Evolutionary conservation across 1,140 invertebrate genomes (phyloP), one percentile per base, ranked within the genome.

Genomic region (Macrocentrus cingulum): DNA sequence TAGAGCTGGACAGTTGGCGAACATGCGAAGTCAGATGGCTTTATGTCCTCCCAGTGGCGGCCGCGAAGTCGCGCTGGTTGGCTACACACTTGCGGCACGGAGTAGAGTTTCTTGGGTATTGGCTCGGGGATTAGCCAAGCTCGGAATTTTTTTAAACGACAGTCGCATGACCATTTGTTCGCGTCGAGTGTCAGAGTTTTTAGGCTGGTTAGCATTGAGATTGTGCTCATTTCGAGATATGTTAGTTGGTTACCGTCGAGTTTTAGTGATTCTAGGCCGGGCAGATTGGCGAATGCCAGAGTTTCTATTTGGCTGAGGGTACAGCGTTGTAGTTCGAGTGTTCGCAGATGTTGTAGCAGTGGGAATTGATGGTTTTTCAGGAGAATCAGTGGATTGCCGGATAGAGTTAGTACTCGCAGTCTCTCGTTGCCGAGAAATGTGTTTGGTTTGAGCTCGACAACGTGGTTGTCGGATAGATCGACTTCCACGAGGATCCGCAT

Each of bases 151-250:
- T 91, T 85, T 44, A 95, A 73, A 45, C 88, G 83, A 75, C 93
- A 95, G 68, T 95, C 92, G 74, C 93, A 95, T 59, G 82, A 83
- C 93, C 93, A 95, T 11, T 88, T 90, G 70, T 95, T 95, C n/a
- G 89, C 88, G 57, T 92, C 88, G 20, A 95, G 72, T 3, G 85
- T 84, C 1, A 94, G 75, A 0, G 90, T 90, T 74, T 92, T 92
- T 13, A 95, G 72, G 51, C 84, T 84, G 19, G 81, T 74, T 56
- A 91, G 81, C 44, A 84, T 84, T 65, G 84, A 76, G 65, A 91
- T 87, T 11, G 88, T 82, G 25, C 82, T 80, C 45, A 84, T 83
- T 5, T 85, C 85, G 1, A 92, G 69, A 57, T 84, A 85, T 51
- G 84, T 79, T 19, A 92, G 76, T 20, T 83, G 72, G 75, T 92